phyloP scores from a whole-genome alignment of 2,888 invertebrate genomes.

The Euclidia mi region DNA sequence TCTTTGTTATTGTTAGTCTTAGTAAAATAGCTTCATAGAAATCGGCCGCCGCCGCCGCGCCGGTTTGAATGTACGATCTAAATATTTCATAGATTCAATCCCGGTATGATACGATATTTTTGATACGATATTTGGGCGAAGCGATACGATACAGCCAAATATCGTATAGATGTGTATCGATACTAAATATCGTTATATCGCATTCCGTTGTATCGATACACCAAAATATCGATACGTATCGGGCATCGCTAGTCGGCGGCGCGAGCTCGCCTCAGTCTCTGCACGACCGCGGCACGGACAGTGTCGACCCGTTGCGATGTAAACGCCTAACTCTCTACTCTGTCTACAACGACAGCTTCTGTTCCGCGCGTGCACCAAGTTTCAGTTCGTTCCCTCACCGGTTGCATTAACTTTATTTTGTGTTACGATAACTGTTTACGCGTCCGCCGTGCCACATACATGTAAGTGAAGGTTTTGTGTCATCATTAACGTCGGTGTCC shows the following conservation, averaged over 20 bases:
- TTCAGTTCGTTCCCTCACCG: conserved; percentile 69
- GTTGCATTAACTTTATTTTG: conserved; percentile 76
- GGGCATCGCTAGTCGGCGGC: too few species aligned
- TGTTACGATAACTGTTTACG: conserved; percentile 67
- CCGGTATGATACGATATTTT: too few species aligned
- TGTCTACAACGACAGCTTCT: conserved; percentile 87
- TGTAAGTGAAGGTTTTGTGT: conserved; percentile 85
- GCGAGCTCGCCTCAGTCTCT: conserved; percentile 84
- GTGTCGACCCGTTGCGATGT: conserved; percentile 89
- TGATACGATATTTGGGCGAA: too few species aligned
- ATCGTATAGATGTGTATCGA: conserved; percentile 19
- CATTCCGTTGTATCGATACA: too few species aligned
- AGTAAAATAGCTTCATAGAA: too few species aligned
- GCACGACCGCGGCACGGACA: conserved; percentile 87
- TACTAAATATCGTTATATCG: conserved; percentile 20
- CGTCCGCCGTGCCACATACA: conserved; percentile 70
- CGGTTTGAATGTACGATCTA: too few species aligned
- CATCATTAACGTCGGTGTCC: conserved; percentile 74
- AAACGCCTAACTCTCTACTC: conserved; percentile 83
- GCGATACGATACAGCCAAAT: too few species aligned
- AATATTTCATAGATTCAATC: too few species aligned
- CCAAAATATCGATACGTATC: too few species aligned
- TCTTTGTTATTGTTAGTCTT: too few species aligned
- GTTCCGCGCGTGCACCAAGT: conserved; percentile 74
- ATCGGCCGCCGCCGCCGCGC: too few species aligned